Base-by-base conservation (phyloP, 2,113 vertebrate genomes). In the Mus spicilegus region DNA sequence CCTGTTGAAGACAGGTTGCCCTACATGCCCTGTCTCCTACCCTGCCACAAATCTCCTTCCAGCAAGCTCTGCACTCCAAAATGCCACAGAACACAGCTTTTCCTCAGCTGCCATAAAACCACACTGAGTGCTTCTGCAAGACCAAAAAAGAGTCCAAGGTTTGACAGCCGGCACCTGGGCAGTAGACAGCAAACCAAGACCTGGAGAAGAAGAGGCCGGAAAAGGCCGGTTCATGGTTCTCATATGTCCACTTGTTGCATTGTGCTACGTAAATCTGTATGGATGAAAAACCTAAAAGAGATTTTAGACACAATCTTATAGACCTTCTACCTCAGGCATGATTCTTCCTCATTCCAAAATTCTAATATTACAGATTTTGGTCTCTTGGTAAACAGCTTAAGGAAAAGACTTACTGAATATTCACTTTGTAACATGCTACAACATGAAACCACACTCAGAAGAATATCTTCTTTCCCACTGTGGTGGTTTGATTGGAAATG, bases 11-110 rank as follows among this genome's bases (percentile, higher is more conserved):
- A 63, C 46, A 11, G 0, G 10, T 84, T 19, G 33, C 26, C 26
- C 51, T 58, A 33, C 17, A 39, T 0, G 0, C 16, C 42, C 3
- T 4, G n/a, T 19, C 75, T 85, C 19, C 36, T 42, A 0, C 56
- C 22, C 36, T 39, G 51, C 12, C 30, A 28, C 14, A 26, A 7
- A 26, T 58, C 46, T 39, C 65, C 17, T 86, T 5, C 0, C 36
- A 67, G 67, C 33, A 87, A 95, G 70, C 26, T 67, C 77, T 67
- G 70, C 19, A 8, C 5, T 54, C 76, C 54, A 30, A 54, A 76
- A 63, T 70, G 42, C 80, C 78, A 95, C 77, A 89, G 85, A 49
- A 89, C 19, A 93, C 5, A 26, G 19, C 19, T n/a, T 90, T 81
- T 30, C n/a, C 46, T 72, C 26, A 30, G 89, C 26, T 87, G 67